phyloP scores from a whole-genome alignment of 2,797 vertebrate species.

The Smutsia gigantea region DNA sequence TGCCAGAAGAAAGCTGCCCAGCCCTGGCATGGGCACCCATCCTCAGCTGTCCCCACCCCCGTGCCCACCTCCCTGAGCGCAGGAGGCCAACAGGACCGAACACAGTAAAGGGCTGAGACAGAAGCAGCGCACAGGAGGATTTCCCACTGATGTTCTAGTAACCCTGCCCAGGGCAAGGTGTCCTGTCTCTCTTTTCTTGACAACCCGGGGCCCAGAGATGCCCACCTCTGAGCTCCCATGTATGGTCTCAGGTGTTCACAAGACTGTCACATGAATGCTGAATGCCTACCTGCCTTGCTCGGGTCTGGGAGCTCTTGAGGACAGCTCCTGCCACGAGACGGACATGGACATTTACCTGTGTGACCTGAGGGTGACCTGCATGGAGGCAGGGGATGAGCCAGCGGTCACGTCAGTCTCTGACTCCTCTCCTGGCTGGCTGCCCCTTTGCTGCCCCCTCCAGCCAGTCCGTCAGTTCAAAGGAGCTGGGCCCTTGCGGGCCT shows the following conservation, averaged over 20 bases:
- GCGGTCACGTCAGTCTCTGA: neutral
- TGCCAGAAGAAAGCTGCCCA: neutral
- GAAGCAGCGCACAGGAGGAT: neutral
- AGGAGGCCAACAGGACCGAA: neutral
- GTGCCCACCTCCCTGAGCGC: neutral
- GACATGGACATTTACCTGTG: neutral
- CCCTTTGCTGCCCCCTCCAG: neutral
- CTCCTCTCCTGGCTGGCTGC: neutral
- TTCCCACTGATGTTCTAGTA: neutral
- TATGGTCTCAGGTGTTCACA: neutral
- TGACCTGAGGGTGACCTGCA: neutral
- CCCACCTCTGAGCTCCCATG: neutral
- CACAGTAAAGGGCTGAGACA: neutral
- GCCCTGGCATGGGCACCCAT: neutral
- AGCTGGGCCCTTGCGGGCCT: neutral
- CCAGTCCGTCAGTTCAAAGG: neutral
- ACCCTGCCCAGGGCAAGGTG: neutral
- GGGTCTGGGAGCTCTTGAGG: neutral
- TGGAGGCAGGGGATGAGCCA: accelerated
- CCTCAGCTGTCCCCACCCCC: neutral
- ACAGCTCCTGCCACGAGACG: accelerated
- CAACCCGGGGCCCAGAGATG: neutral
- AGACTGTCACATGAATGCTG: neutral
- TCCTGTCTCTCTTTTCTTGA: neutral
- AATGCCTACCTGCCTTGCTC: neutral